Conservation (phyloP, 1,140 invertebrate genomes). For the Orius insidiosus region DNA sequence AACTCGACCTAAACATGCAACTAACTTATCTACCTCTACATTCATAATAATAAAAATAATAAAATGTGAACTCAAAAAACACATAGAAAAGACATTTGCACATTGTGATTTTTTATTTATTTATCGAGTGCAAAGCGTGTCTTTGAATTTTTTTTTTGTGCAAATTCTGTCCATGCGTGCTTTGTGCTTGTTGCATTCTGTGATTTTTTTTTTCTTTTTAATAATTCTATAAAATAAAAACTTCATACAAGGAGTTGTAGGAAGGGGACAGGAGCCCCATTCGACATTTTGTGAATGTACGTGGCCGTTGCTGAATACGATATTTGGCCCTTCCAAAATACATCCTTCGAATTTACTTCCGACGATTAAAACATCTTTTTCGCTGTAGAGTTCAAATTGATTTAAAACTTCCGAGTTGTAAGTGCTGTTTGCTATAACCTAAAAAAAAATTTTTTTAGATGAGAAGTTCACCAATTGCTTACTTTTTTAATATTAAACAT, state of each 20-base stretch:
- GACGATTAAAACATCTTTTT: conserved; percentile 43
- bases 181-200: too few relatives aligned
- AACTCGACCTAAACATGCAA: conserved; percentile 20
- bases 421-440: conserved; percentile 60
- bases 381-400: conserved; percentile 39
- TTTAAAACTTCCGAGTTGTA: conserved; percentile 54
- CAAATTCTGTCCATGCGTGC: too few relatives aligned
- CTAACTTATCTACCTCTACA: conserved; percentile 4
- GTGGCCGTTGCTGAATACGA: conserved; percentile 49
- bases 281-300: conserved; percentile 43
- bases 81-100: neutral
- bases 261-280: conserved; percentile 55
- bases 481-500: too few relatives aligned
- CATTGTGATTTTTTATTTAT: too few relatives aligned
- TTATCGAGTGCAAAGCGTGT: too few relatives aligned
- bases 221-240: neutral
- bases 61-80: neutral
- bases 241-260: conserved; percentile 46
- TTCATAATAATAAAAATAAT: neutral
- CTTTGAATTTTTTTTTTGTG: too few relatives aligned
- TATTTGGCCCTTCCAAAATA: conserved; percentile 61
- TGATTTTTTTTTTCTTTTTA: too few relatives aligned
- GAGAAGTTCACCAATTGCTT: too few relatives aligned
- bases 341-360: conserved; percentile 68
- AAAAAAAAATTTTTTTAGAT: conserved; percentile 19